Percentiles rank a stretch among this genome's conserved stretches.
phyloP scores from a whole-genome alignment of 2,888 invertebrate genomes.

The Torymus tubicola region DNA sequence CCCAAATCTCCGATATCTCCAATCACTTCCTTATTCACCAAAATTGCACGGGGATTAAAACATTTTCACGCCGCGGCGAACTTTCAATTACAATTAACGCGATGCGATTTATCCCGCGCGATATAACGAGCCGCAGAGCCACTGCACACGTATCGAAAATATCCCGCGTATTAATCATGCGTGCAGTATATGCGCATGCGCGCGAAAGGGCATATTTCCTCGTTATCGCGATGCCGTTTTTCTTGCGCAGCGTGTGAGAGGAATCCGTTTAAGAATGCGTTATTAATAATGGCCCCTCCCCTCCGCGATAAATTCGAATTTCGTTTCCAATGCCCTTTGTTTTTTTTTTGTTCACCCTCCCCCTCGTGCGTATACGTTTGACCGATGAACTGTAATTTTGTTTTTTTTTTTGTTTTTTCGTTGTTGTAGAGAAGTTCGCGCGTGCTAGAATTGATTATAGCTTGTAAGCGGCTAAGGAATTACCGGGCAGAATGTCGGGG shows the following conservation, averaged over 20 bases:
- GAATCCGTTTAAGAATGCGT: constrained; percentile 51
- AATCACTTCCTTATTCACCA: too few relatives aligned
- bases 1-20: too few relatives aligned
- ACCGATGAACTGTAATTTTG: constrained; percentile 30
- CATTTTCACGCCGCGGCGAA: constrained; percentile 32
- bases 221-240: constrained; percentile 54
- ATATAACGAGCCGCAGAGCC: background rate
- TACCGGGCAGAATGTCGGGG: background rate
- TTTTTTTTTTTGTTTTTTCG: background rate
- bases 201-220: constrained; percentile 55
- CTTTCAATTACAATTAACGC: constrained; percentile 54
- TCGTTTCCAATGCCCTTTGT: background rate
- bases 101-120: constrained; percentile 32
- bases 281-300: constrained; percentile 50
- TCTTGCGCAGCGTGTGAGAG: constrained; percentile 27
- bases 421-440: too few relatives aligned
- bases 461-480: background rate
- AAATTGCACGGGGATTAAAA: constrained; percentile 38
- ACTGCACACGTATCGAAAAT: constrained; percentile 19
- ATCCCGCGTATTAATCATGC: constrained; percentile 36
- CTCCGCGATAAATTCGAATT: constrained; percentile 42
- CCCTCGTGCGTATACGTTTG: background rate
- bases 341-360: too few relatives aligned
- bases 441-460: constrained; percentile 37
- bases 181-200: background rate